Evolutionary conservation across 2,797 vertebrate species (phyloP), one percentile per base, ranked within the genome.

Genomic region (Epinephelus coioides): DNA sequence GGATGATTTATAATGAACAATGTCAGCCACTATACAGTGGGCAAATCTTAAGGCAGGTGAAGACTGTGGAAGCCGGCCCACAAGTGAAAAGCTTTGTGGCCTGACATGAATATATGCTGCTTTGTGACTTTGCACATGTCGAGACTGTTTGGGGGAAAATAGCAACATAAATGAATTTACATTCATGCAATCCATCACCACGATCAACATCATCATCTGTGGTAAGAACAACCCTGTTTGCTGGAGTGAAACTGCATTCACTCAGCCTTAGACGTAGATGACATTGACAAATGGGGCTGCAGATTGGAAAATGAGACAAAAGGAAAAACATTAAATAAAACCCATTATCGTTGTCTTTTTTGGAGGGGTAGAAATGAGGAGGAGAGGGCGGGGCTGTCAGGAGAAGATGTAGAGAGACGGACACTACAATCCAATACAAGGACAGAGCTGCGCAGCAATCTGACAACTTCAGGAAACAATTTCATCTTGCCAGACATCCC

Each of bases 241-340:
- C 81, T 80, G 78, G 75, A 93, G 91, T 90, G 88, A 89, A 88
- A 94, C 87, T 88, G 88, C 90, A 88, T 88, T 91, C 92, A 85
- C 83, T 90, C 88, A 86, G 90, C 87, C 89, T 91, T 78, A 80
- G 78, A 90, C 64, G 38, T 51, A 63, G 83, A 83, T 91, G 93
- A 94, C 94, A 91, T 56, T 93, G 93, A 95, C 89, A 91, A 94
- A 95, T 94, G 93, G 89, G 73, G 75, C 87, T 34, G 50, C 76
- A 89, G 92, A 94, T 93, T 92, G 89, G 89, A 91, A 92, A 93
- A 93, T 87, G 92, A 94, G 92, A 95, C 91, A 93, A 93, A 91
- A 77, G 86, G 87, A 90, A 93, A 94, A 94, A 93, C 92, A 93
- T 93, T 91, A 94, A 94, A 94, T 93, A 94, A 94, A 94, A 94